Percentiles rank a stretch among this genome's conserved stretches.
These are phyloP conservation scores for Polylopha cassiicola DNA, from an alignment of 2,888 invertebrate species.

Conservation along the genomic window DNA sequence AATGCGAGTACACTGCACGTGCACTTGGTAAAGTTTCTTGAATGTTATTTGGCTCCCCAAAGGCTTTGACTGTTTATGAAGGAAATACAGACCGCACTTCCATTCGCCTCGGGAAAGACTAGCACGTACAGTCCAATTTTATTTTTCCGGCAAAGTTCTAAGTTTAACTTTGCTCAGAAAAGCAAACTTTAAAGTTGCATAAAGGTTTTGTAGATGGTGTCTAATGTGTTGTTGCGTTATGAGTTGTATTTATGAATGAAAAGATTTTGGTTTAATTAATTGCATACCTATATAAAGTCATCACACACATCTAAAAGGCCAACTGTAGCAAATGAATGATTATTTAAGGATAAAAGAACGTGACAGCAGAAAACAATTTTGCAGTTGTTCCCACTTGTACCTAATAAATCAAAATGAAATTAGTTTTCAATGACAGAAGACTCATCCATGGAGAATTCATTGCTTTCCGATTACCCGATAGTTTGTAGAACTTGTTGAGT, in stretches of 20 bases:
- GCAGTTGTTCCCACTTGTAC: too few relatives aligned
- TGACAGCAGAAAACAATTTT: slow-evolving; percentile 31
- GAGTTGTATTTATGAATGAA: neutral
- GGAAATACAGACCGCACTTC: slow-evolving; percentile 13
- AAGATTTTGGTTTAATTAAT: neutral
- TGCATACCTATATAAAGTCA: too few relatives aligned
- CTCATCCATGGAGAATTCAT: slow-evolving; percentile 55
- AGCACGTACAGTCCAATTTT: slow-evolving; percentile 17
- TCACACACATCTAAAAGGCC: slow-evolving; percentile 14
- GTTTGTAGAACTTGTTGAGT: slow-evolving; percentile 50
- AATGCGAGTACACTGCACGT: slow-evolving; percentile 7
- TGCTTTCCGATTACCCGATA: slow-evolving; percentile 54
- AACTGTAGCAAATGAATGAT: neutral
- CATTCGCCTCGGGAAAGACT: slow-evolving; percentile 16
- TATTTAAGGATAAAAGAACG: slow-evolving; percentile 8
- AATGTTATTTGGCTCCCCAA: slow-evolving; percentile 7
- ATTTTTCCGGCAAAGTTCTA: slow-evolving; percentile 15
- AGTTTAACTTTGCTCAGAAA: slow-evolving; percentile 12
- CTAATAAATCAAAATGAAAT: slow-evolving; percentile 54
- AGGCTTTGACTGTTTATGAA: slow-evolving; percentile 15
- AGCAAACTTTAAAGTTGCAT: slow-evolving; percentile 7
- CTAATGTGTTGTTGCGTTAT: too few relatives aligned
- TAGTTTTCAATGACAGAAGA: slow-evolving; percentile 56
- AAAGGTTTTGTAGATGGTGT: slow-evolving; percentile 8
- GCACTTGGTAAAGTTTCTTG: slow-evolving; percentile 6